These are phyloP conservation scores for Dioctria linearis DNA, from an alignment of 2,888 invertebrate species.

Conservation along the genomic window DNA sequence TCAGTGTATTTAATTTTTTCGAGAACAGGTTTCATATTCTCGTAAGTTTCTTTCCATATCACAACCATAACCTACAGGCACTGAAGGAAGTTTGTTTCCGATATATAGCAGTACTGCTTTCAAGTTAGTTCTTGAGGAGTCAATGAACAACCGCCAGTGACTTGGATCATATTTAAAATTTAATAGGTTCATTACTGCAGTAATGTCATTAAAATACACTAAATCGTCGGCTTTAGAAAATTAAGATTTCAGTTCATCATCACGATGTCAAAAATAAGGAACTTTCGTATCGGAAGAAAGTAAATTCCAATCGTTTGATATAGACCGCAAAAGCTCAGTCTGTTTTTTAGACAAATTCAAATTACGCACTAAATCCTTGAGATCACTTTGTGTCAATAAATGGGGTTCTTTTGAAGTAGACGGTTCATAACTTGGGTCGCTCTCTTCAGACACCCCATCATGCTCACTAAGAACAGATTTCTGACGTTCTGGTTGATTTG, in stretches of 20 bases:
- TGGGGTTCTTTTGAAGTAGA: constrained; percentile 29
- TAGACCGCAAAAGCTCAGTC: constrained; percentile 35
- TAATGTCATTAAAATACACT: constrained; percentile 35
- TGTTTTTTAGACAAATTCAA: constrained; percentile 40
- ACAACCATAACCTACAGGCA: constrained; percentile 11
- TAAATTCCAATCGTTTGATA: constrained; percentile 44
- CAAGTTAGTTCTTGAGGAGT: too few species aligned
- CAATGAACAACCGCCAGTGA: too few species aligned
- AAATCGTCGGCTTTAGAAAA: constrained; percentile 35
- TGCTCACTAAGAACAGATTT: not conserved
- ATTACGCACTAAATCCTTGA: constrained; percentile 14
- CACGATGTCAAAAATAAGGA: constrained; percentile 28
- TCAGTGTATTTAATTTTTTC: too few species aligned
- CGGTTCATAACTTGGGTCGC: constrained; percentile 28
- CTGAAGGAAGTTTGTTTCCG: not conserved
- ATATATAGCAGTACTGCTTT: too few species aligned
- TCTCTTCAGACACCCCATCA: too few species aligned
- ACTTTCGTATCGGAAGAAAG: constrained; percentile 30
- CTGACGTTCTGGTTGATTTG: constrained; percentile 27
- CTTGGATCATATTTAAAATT: constrained; percentile 33
- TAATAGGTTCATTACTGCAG: constrained; percentile 37
- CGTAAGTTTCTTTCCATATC: constrained; percentile 14
- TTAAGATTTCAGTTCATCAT: constrained; percentile 22
- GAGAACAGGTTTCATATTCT: constrained; percentile 6
- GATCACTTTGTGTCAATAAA: constrained; percentile 7